Evolutionary conservation across 2,888 invertebrate species (phyloP), one percentile per base, ranked within the genome.

Genomic region (Zygogramma bicolorata): DNA sequence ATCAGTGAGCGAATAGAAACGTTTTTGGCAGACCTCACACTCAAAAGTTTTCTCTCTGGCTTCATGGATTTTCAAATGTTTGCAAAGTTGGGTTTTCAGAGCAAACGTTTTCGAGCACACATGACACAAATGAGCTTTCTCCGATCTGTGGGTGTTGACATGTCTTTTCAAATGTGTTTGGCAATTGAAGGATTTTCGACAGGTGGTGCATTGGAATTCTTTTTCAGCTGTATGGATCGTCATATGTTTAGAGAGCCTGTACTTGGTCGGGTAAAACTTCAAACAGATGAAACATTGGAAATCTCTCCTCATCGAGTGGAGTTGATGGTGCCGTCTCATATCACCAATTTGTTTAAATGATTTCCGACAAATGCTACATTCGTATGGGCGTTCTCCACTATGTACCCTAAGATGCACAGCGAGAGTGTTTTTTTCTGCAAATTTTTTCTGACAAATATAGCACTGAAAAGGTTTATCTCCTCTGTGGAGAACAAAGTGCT

Each of bases 191-290:
- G 22, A 10, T 49, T 46, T 63, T n/a, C 6, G 3, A 29, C 63
- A 63, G 13, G n/a, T 27, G 3, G 63, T 15, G 27, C 63, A 63
- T 7, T 46, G 4, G 27, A 63, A 63, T 46, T n/a, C 22, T 63
- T 46, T 46, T 27, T 63, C 46, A 6, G 13, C 29, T 15, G 6
- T 27, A 18, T 63, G 63, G 4, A 46, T 63, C 10, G 6, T 29
- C 63, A 46, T 42, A 25, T 63, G 63, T 15, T 22, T 63, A 8
- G 20, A 20, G 3, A 49, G 22, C 7, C 49, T 22, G 7, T 49
- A 8, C 8, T n/a, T 49, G 13, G 49, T 49, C 8, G 22, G 20
- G 13, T 49, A 22, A 49, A 10, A 49, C 7, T 49, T 49, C 13
- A 49, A 49, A 22, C 49, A 49, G 22, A 49, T 7, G 13, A 49